Evolutionary conservation across 1,140 invertebrate genomes (phyloP).

Genomic region (Nasonia giraulti): DNA sequence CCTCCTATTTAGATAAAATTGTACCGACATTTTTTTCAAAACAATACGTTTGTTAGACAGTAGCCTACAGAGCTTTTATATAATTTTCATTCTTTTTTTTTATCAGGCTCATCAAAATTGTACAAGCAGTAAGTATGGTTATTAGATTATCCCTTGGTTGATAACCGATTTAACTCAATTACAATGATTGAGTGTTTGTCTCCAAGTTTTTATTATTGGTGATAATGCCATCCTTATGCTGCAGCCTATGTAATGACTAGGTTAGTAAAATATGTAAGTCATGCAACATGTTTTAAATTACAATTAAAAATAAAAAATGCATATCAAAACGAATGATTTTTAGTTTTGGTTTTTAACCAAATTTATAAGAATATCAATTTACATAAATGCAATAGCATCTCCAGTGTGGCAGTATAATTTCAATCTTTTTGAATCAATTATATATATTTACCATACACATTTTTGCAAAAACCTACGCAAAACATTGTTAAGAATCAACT

Average conservation of each 20-base stretch:
- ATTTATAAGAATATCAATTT: slow-evolving; percentile 63
- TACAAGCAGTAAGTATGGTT: slow-evolving; percentile 30
- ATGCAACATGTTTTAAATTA: slow-evolving; percentile 58
- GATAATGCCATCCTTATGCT: slow-evolving; percentile 45
- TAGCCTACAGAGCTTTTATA: slow-evolving; percentile 41
- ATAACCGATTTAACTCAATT: slow-evolving; percentile 40
- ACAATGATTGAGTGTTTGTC: slow-evolving; percentile 9
- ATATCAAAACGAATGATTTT: slow-evolving; percentile 63
- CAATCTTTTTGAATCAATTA: slow-evolving; percentile 56
- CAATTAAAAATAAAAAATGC: slow-evolving; percentile 60
- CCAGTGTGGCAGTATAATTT: slow-evolving; percentile 71
- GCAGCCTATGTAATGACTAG: slow-evolving; percentile 68
- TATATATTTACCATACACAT: slow-evolving; percentile 45
- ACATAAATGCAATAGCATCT: slow-evolving; percentile 68
- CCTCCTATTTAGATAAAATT: slow-evolving; percentile 66
- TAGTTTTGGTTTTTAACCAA: slow-evolving; percentile 54
- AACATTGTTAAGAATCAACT: slow-evolving; percentile 44
- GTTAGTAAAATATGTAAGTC: slow-evolving; percentile 64
- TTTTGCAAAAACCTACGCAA: slow-evolving; percentile 54
- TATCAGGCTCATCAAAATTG: slow-evolving; percentile 41
- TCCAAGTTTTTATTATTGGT: slow-evolving; percentile 13
- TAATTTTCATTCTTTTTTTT: slow-evolving; percentile 47
- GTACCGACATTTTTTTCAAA: slow-evolving; percentile 53
- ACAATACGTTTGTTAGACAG: slow-evolving; percentile 33
- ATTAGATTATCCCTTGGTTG: background rate